Evolutionary conservation across 2,888 invertebrate genomes (phyloP).

Genomic region (Perdita meconis): DNA sequence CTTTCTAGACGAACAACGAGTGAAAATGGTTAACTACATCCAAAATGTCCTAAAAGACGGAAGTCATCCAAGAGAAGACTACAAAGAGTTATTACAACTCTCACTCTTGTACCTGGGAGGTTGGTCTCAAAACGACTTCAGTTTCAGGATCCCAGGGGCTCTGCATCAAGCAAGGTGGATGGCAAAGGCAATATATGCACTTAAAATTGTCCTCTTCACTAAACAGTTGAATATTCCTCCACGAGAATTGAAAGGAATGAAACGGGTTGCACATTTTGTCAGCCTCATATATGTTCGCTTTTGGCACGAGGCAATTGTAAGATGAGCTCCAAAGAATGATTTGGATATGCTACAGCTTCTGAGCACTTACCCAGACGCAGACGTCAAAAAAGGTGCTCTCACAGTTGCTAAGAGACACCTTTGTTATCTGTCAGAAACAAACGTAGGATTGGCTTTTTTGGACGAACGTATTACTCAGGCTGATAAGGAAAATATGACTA

Average conservation of each 20-base stretch:
- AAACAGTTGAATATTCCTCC: constrained; percentile 2
- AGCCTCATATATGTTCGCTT: constrained; percentile 4
- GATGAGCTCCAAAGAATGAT: constrained; percentile 4
- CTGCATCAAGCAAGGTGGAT: constrained; percentile 4
- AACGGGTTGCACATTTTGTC: constrained; percentile 4
- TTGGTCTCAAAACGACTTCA: constrained; percentile 4
- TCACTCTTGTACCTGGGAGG: constrained; percentile 2
- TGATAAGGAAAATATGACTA: constrained; percentile 4
- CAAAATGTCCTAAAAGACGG: background rate
- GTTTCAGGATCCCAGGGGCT: constrained; percentile 4
- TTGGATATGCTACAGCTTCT: constrained; percentile 4
- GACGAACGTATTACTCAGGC: constrained; percentile 4
- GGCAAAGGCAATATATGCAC: constrained; percentile 4
- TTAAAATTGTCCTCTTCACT: constrained; percentile 4
- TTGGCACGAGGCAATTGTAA: constrained; percentile 4
- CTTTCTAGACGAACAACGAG: constrained; percentile 1
- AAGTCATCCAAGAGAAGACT: constrained; percentile 4
- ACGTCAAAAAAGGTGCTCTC: too few relatives aligned
- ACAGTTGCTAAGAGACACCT: too few relatives aligned
- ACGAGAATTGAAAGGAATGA: constrained; percentile 1
- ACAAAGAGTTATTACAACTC: constrained; percentile 1
- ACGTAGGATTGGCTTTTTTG: constrained; percentile 3
- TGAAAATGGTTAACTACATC: constrained; percentile 4
- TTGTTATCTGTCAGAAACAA: too few relatives aligned
- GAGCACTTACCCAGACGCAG: constrained; percentile 4